Evolutionary conservation across 2,797 vertebrate genomes (phyloP).

Genomic region (Sebastes itinus): DNA sequence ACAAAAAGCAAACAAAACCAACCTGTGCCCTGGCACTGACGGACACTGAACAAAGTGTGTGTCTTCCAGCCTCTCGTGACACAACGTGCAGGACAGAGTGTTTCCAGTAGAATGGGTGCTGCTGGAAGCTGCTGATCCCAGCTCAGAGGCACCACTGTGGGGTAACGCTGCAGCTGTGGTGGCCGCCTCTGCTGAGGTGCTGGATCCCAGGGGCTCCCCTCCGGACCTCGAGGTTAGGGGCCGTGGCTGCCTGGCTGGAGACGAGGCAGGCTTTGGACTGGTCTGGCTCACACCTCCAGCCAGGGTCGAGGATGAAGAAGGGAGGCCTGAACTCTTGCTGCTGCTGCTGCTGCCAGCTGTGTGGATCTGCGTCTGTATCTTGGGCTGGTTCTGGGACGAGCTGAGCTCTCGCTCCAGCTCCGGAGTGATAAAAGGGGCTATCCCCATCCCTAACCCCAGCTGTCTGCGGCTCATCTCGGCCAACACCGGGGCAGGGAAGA

Average conservation of each 20-base stretch:
- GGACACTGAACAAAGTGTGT: conserved; percentile 85
- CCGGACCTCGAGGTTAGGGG: conserved; percentile 66
- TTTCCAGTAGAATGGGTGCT: conserved; percentile 69
- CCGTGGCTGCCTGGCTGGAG: conserved; percentile 74
- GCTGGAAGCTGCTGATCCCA: conserved; percentile 68
- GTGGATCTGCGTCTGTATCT: conserved; percentile 61
- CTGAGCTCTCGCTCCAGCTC: conserved; percentile 88
- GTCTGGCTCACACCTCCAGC: conserved; percentile 76
- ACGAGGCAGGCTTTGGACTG: conserved; percentile 76
- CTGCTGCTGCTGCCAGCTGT: conserved; percentile 37
- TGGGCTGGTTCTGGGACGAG: conserved; percentile 69
- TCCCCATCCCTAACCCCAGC: conserved; percentile 76
- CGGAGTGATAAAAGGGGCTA: conserved; percentile 80
- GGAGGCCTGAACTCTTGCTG: conserved; percentile 59
- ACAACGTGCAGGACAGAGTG: conserved; percentile 84
- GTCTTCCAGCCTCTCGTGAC: conserved; percentile 85
- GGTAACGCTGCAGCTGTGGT: conserved; percentile 73
- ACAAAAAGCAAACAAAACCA: background rate
- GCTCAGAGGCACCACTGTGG: conserved; percentile 76
- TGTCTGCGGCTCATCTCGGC: conserved; percentile 84
- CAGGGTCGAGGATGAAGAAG: conserved; percentile 64
- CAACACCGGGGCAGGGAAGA: conserved; percentile 84
- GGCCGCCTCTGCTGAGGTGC: conserved; percentile 69
- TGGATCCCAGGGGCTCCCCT: conserved; percentile 73
- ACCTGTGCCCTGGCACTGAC: conserved; percentile 82